Conservation (phyloP, 2,113 vertebrate species). For the Neotragus pygmaeus region DNA sequence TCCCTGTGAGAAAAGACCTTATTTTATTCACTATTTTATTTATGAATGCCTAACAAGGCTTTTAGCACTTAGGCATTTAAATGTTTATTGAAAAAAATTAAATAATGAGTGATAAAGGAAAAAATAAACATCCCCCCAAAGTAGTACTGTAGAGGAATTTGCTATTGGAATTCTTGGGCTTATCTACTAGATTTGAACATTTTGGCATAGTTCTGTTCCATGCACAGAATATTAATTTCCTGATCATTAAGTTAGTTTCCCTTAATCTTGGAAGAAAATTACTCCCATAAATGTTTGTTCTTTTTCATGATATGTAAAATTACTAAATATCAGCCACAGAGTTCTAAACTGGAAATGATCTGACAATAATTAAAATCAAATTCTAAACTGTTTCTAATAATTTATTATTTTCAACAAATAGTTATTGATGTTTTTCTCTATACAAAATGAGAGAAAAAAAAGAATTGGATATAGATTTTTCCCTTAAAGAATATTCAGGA, state of each 20-base stretch:
- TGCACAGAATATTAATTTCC: neutral
- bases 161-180: neutral
- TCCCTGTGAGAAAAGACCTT: neutral
- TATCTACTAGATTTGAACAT: neutral
- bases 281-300: neutral
- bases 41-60: neutral
- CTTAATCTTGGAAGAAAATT: neutral
- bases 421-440: neutral
- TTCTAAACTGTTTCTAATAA: neutral
- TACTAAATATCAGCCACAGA: neutral
- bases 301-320: neutral
- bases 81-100: conserved; percentile 5
- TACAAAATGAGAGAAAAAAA: neutral
- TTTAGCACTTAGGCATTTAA: neutral
- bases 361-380: neutral
- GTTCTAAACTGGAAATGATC: neutral
- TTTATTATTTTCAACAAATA: conserved; percentile 6
- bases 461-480: neutral
- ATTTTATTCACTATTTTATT: neutral
- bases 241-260: neutral
- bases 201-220: neutral
- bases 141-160: neutral
- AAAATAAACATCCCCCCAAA: neutral
- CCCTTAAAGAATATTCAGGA: neutral
- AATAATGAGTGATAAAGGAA: neutral